A percentile compares a stretch with the other conserved stretches of the same genome.
These are phyloP conservation scores for Psittacus erithacus DNA, from an alignment of 2,113 vertebrate species.

Conservation along the genomic window DNA sequence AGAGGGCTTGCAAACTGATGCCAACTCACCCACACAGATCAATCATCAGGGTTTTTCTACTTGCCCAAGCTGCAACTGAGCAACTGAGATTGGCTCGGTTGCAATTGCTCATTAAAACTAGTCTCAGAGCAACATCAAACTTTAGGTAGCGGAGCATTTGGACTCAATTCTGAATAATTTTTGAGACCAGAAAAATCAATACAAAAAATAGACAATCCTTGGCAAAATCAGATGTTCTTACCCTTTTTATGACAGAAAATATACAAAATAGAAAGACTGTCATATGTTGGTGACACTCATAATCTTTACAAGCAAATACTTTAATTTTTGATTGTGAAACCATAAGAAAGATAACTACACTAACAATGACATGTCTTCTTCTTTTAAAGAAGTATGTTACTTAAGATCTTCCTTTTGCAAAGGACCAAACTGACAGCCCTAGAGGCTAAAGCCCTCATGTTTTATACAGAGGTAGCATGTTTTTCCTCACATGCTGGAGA, in stretches of 20 bases:
- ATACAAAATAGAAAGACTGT: constrained; percentile 48
- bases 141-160: constrained; percentile 65
- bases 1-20: constrained; percentile 59
- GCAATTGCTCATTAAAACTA: constrained; percentile 75
- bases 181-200: constrained; percentile 47
- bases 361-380: background rate
- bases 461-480: background rate
- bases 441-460: background rate
- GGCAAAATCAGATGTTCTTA: background rate
- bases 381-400: background rate
- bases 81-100: constrained; percentile 67
- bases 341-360: background rate
- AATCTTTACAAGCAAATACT: constrained; percentile 37
- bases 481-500: background rate
- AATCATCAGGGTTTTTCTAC: constrained; percentile 68
- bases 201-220: constrained; percentile 24
- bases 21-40: constrained; percentile 68
- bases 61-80: constrained; percentile 69
- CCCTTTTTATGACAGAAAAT: constrained; percentile 30
- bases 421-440: background rate
- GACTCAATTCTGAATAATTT: constrained; percentile 61
- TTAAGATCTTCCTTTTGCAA: background rate
- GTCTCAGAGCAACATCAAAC: constrained; percentile 71
- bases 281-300: constrained; percentile 16
- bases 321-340: background rate